phyloP scores from a whole-genome alignment of 2,797 vertebrate species.

The Brachymystax lenok region DNA sequence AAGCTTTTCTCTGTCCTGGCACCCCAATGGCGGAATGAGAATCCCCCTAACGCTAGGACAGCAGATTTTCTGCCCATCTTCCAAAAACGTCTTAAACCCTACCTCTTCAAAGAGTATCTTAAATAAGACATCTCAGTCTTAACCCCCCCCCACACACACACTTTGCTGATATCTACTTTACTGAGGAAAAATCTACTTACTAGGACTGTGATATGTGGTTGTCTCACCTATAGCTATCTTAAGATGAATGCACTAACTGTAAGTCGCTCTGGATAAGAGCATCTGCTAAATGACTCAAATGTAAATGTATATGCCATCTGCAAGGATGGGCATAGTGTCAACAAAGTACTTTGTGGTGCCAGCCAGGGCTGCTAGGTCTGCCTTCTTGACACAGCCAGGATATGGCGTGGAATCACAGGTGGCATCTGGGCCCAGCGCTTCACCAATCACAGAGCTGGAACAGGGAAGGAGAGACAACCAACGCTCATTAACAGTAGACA shows the following conservation, averaged over 20 bases:
- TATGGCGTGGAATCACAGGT: background rate
- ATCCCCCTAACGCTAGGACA: no score
- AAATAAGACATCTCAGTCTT: no score
- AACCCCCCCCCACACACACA: no score
- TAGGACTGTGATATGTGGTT: no score
- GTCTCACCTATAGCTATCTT: no score
- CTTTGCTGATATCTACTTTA: no score
- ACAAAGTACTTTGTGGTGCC: background rate
- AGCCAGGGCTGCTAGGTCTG: background rate
- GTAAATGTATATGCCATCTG: background rate
- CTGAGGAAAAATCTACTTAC: no score
- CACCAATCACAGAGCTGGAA: background rate
- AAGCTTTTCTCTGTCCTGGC: no score
- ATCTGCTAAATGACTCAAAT: background rate
- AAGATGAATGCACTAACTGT: background rate
- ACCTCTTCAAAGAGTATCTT: no score
- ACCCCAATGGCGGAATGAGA: no score
- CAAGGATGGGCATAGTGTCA: background rate
- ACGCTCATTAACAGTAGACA: constrained; percentile 1
- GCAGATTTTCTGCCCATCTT: no score
- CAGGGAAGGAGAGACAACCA: background rate
- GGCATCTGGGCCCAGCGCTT: background rate
- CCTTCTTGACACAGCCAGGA: background rate
- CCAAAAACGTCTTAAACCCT: no score
- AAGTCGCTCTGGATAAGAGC: background rate